These are phyloP conservation scores for Caenorhabditis tropicalis DNA, from an alignment of 1,140 invertebrate species.

Conservation along the genomic window DNA sequence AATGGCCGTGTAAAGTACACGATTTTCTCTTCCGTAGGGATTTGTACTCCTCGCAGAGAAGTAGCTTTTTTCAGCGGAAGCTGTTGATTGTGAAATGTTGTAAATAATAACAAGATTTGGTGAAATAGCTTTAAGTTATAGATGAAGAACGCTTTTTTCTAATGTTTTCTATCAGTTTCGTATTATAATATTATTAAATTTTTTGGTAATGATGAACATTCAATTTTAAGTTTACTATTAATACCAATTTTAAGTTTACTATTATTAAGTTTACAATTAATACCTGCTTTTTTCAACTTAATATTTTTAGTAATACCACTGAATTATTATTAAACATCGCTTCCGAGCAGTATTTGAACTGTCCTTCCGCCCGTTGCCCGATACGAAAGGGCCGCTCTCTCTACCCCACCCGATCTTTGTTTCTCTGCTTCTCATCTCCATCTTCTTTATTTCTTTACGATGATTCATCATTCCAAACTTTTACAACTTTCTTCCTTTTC, in stretches of 20 bases:
- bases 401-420: neutral
- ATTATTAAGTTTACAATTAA: too few species aligned
- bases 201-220: too few species aligned
- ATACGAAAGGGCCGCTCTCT: neutral
- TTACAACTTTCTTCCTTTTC: slow-evolving; percentile 3
- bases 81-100: too few species aligned
- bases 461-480: slow-evolving; percentile 42
- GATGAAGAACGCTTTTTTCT: too few species aligned
- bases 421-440: neutral
- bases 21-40: neutral
- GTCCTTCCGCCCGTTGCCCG: neutral
- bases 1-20: neutral
- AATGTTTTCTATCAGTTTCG: too few species aligned
- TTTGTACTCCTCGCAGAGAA: neutral
- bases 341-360: neutral
- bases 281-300: too few species aligned
- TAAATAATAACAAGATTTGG: too few species aligned
- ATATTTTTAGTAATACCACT: neutral
- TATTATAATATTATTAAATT: too few species aligned
- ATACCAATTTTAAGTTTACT: too few species aligned
- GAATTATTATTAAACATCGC: neutral
- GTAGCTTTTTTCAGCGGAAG: too few species aligned
- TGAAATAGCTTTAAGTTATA: too few species aligned
- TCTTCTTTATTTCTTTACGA: neutral
- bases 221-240: too few species aligned